Evolutionary conservation across 2,113 vertebrate species (phyloP), one percentile per base, ranked within the genome.

Genomic region (Abramis brama): DNA sequence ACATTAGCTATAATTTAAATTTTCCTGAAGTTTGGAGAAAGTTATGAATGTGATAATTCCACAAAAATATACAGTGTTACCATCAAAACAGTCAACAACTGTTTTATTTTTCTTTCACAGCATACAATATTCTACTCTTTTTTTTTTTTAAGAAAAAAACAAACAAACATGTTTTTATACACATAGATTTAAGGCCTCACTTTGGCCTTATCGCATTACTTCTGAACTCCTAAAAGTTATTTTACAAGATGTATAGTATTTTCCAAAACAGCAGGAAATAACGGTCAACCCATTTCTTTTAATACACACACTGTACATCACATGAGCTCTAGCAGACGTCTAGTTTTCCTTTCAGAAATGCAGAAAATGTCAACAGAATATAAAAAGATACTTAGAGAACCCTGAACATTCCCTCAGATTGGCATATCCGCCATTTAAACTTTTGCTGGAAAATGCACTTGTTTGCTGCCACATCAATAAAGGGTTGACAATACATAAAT

Each of bases 221-320:
- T 57, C 74, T 52, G 45, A 33, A 19, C 33, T 78, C 30, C 27
- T 57, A 23, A 23, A 55, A 6, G 1, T 36, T 77, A 21, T 23
- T 77, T 57, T 12, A 57, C 17, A 21, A 55, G 10, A 78, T 6
- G 25, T 30, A 30, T 30, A 9, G 30, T n/a, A 76, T 15, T 33
- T 3, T 68, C 36, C 3, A 11, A 27, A 75, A 45, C 13, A 57
- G 55, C 74, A 76, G 13, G 15, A 11, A 30, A 43, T 10, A 27
- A 30, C 19, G 19, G 27, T 36, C 30, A 36, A 78, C 5, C 50
- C 0, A 36, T 36, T 39, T 79, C 1, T 60, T 60, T 71, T 39
- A 39, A 60, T 43, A 60, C 75, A 77, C 55, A 36, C 23, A 79
- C 76, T 57, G 50, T 78, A 78, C 21, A 78, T 39, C 30, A 79